Evolutionary conservation across 2,797 vertebrate genomes (phyloP).

Genomic region (Echiichthys vipera): DNA sequence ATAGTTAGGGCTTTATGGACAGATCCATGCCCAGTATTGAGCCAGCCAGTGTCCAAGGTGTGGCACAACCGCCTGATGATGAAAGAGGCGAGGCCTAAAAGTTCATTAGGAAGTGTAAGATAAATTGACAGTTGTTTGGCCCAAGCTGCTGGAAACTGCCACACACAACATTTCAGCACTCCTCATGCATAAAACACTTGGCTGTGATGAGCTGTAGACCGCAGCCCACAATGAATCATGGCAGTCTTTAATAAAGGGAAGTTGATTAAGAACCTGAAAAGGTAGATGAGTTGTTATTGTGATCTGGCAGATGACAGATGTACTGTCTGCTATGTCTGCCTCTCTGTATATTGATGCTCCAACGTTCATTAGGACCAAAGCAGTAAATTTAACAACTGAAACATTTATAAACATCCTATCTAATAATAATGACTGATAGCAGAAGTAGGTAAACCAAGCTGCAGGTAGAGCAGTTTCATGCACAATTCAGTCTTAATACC

Average conservation of each 20-base stretch:
- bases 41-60: slow-evolving; percentile 12
- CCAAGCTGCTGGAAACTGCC: slow-evolving; percentile 36
- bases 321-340: slow-evolving; percentile 31
- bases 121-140: slow-evolving; percentile 76
- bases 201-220: slow-evolving; percentile 48
- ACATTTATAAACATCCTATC: slow-evolving; percentile 18
- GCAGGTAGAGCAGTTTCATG: neutral
- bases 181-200: slow-evolving; percentile 46
- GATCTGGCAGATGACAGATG: slow-evolving; percentile 38
- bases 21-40: neutral
- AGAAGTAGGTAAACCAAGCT: neutral
- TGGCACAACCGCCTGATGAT: slow-evolving; percentile 5
- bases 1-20: neutral
- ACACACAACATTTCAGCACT: slow-evolving; percentile 44
- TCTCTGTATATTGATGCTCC: neutral
- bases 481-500: neutral
- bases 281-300: slow-evolving; percentile 44
- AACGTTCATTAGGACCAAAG: neutral
- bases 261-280: slow-evolving; percentile 51
- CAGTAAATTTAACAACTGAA: neutral
- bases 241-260: slow-evolving; percentile 53
- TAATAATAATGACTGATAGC: neutral
- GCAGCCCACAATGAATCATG: slow-evolving; percentile 62
- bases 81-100: slow-evolving; percentile 28
- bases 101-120: slow-evolving; percentile 74